Evolutionary conservation across 2,888 invertebrate genomes (phyloP), one percentile per base, ranked within the genome.

Genomic region (Stenodema calcarata): DNA sequence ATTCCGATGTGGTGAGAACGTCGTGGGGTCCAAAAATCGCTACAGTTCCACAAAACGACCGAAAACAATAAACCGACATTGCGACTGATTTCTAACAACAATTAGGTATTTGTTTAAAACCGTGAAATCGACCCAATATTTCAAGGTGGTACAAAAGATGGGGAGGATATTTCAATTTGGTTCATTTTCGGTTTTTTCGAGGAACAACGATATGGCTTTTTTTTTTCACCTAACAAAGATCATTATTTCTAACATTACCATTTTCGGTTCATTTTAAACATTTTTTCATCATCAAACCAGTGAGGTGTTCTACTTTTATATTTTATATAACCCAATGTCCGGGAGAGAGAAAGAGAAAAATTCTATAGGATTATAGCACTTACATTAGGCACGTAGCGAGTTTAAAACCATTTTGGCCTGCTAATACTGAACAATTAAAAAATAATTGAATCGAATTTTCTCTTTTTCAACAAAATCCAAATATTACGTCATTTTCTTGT

Each of bases 341-440:
- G 78, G 78, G 78, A 78, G 9, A 78, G 27, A 78, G 78, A 78
- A 70, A 70, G 62, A 75, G 27, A 44, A 18, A 78, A 85, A 81
- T 47, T 47, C 87, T 88, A 88, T 76, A 78, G 86, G 86, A 86
- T 87, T 62, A 87, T 86, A 88, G 88, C 88, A 88, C 88, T 88
- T 88, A 87, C 54, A 86, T 88, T 88, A 88, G 88, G 88, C 88
- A 88, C 88, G 78, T 87, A 87, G 87, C 87, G 86, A 87, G 86
- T 88, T 87, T 70, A 80, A 62, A 88, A 87, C 87, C 86, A 87
- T 88, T 62, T 88, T 88, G 88, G 88, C 88, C 88, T 87, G 82
- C 86, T 88, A 88, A 88, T 88, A 88, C 88, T 88, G 88, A 88
- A 87, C 84, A 88, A 88, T 87, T 87, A 87, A 87, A 88, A 50